Evolutionary conservation across 2,888 invertebrate species (phyloP).

Genomic region (Chloroclystis v-ata): DNA sequence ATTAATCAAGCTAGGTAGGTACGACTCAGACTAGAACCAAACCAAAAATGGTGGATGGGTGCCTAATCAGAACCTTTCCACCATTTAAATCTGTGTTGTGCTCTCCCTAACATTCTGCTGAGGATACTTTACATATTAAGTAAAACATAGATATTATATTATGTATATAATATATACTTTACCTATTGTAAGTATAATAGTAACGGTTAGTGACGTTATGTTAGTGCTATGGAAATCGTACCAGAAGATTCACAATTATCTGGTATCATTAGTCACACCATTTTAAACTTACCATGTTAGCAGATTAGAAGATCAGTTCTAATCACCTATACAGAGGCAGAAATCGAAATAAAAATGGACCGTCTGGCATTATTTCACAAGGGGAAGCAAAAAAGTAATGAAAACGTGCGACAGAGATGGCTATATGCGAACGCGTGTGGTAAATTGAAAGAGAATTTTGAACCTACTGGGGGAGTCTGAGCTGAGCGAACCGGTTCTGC

Average conservation of each 20-base stretch:
- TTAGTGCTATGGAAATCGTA: not conserved
- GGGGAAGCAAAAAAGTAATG: conserved; percentile 73
- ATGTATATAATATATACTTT: too few relatives aligned
- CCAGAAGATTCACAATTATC: not conserved
- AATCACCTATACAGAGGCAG: conserved; percentile 53
- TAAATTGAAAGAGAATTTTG: conserved; percentile 58
- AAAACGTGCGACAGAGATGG: conserved; percentile 67
- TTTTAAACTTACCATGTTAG: conserved; percentile 13
- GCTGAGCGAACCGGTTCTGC: conserved; percentile 72
- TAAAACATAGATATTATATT: too few relatives aligned
- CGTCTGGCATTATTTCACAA: conserved; percentile 70
- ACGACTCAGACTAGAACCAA: too few relatives aligned
- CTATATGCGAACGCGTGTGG: conserved; percentile 65
- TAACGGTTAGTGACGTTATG: too few relatives aligned
- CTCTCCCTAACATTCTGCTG: too few relatives aligned
- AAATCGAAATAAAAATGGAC: conserved; percentile 65
- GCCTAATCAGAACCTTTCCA: too few relatives aligned
- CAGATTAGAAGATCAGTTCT: conserved; percentile 2
- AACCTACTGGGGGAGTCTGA: conserved; percentile 68
- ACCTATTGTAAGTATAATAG: too few relatives aligned
- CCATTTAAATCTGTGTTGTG: too few relatives aligned
- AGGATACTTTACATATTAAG: too few relatives aligned
- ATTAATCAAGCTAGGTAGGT: too few relatives aligned
- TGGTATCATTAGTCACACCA: not conserved
- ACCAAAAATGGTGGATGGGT: too few relatives aligned